A percentile compares a stretch with the other conserved stretches of the same genome.
Evolutionary conservation across 2,888 invertebrate genomes (phyloP).

Genomic region (Auanema sp.): DNA sequence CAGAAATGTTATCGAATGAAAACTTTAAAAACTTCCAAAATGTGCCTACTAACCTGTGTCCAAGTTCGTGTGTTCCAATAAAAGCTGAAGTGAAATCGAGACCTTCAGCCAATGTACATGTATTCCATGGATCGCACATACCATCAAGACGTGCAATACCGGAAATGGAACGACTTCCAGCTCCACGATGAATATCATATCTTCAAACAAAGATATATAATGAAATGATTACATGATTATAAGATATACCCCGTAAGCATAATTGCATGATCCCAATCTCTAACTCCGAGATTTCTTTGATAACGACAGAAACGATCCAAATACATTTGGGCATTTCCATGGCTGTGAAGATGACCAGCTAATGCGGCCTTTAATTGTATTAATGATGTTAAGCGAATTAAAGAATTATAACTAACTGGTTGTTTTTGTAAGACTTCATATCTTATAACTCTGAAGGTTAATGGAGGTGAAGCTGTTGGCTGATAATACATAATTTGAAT

Average conservation of each 20-base stretch:
- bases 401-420: constrained; percentile 43
- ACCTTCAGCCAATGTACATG: constrained; percentile 63
- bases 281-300: constrained; percentile 54
- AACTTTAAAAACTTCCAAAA: too few relatives aligned
- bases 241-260: constrained; percentile 63
- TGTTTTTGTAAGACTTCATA: constrained; percentile 62
- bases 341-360: constrained; percentile 59
- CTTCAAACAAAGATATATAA: constrained; percentile 18
- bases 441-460: constrained; percentile 61
- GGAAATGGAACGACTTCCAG: constrained; percentile 61
- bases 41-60: constrained; percentile 49
- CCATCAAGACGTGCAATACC: constrained; percentile 64
- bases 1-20: too few relatives aligned
- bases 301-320: constrained; percentile 63
- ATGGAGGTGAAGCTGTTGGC: constrained; percentile 58
- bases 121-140: constrained; percentile 63
- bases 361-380: constrained; percentile 47
- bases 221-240: too few relatives aligned
- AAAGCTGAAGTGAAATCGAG: constrained; percentile 64
- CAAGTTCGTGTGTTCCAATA: constrained; percentile 64
- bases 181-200: constrained; percentile 61
- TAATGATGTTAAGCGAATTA: background rate
- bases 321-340: constrained; percentile 63
- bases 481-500: constrained; percentile 65
- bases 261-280: constrained; percentile 64